These are phyloP conservation scores for Spizaetus ornatus DNA, from an alignment of 2,113 vertebrate genomes.

Conservation along the genomic window DNA sequence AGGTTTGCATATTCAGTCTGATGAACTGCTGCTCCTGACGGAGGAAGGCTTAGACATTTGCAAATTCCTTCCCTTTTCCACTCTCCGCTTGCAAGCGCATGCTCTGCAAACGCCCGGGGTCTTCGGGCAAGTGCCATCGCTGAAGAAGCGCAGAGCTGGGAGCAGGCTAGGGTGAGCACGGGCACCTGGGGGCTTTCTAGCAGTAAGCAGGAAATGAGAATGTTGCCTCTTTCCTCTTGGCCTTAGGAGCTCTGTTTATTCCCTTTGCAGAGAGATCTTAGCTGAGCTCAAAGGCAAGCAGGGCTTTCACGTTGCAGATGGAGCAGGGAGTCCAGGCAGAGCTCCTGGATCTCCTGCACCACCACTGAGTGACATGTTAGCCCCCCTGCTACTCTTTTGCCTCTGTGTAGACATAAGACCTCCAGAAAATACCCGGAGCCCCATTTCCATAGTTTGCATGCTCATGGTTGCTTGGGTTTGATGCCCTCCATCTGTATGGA, in stretches of 20 bases:
- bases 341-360: neutral
- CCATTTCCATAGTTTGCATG: fast-evolving
- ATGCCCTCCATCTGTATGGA: fast-evolving
- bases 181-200: neutral
- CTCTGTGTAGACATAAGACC: fast-evolving
- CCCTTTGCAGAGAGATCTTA: neutral
- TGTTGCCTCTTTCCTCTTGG: neutral
- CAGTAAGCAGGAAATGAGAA: neutral
- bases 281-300: neutral
- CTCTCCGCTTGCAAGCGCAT: neutral
- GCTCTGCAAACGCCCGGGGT: neutral
- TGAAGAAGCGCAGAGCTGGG: neutral
- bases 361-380: fast-evolving
- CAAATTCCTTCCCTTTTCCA: neutral
- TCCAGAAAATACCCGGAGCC: neutral
- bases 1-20: neutral
- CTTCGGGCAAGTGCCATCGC: fast-evolving
- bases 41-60: neutral
- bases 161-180: neutral
- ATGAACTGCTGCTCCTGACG: neutral
- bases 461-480: neutral
- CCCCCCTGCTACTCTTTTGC: neutral
- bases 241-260: neutral
- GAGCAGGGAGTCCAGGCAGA: neutral
- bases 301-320: neutral